Evolutionary conservation across 2,797 vertebrate species (phyloP).

Genomic region (Pantherophis vulpinus): DNA sequence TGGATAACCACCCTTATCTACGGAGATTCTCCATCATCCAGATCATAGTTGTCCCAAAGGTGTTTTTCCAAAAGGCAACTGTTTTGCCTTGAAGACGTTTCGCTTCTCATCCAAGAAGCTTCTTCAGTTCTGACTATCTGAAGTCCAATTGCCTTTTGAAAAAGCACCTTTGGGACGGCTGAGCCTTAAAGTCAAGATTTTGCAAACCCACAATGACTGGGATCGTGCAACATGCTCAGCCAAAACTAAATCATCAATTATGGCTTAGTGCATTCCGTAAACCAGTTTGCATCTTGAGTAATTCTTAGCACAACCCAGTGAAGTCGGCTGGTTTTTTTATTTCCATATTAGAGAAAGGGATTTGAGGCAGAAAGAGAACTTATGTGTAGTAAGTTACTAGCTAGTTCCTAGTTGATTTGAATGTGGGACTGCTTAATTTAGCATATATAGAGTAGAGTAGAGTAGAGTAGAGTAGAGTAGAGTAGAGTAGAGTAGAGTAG

Average conservation of each 20-base stretch:
- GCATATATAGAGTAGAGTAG: too few relatives aligned
- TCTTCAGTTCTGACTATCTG: too few relatives aligned
- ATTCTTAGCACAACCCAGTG: not conserved
- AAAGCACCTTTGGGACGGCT: not conserved
- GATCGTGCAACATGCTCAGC: not conserved
- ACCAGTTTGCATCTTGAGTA: not conserved
- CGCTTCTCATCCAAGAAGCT: too few relatives aligned
- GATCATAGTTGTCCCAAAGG: too few relatives aligned
- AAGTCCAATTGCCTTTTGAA: too few relatives aligned
- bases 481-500: fast-evolving
- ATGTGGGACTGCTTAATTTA: too few relatives aligned
- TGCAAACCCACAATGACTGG: not conserved
- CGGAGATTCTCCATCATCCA: too few relatives aligned
- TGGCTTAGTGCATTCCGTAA: not conserved
- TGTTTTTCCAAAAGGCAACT: too few relatives aligned
- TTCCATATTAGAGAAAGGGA: not conserved
- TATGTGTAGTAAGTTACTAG: not conserved
- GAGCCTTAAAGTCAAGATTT: not conserved
- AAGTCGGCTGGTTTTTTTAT: not conserved
- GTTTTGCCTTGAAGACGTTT: too few relatives aligned
- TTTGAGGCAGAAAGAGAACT: not conserved
- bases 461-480: too few relatives aligned
- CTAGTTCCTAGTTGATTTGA: not conserved
- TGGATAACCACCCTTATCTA: too few relatives aligned
- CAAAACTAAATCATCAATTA: not conserved